Base-by-base conservation (phyloP, 2,113 vertebrate species). In the Miniopterus natalensis region DNA sequence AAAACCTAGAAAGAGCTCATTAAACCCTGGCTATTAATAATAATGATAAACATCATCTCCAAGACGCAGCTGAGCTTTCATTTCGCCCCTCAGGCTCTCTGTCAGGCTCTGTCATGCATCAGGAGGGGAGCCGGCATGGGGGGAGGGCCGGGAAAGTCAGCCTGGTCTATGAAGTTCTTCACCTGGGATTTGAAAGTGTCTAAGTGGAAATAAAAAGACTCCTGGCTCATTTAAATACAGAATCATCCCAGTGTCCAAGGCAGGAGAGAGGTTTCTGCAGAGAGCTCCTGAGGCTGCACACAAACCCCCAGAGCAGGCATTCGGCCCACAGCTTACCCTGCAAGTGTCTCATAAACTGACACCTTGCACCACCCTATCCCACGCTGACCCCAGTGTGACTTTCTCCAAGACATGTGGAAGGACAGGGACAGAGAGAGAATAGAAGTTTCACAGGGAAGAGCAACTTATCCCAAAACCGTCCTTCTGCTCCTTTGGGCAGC, bases 1-100 rank as follows among this genome's bases (percentile, higher is more conserved):
- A 84, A 92, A 68, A 96, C 40, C 47, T 14, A 74, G 77, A 63
- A 83, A 71, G 68, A 92, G 55, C 86, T 95, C 92, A 70, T 96
- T 95, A 95, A 97, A 77, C 88, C 49, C 81, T 59, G 55, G 68
- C 94, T 88, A 95, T 96, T 96, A 97, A 95, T 91, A 96, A 97
- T 94, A 83, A 88, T 91, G 92, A 92, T 85, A 88, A 91, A 92
- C 68, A 87, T 84, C 90, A 31, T 84, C 81, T 88, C 77, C 57
- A 81, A 61, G 17, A 25, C 65, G 71, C 42, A 81, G 71, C 3
- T 20, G 85, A 81, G 84, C 84, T 81, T 91, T 53, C 8, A 55
- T 83, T 59, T 88, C 0, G 8, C 96, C 93, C 92, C 84, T 89
- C 45, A 18, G 92, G 94, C 90, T 92, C 77, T 74, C 96, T 94